Base-by-base conservation (phyloP, 2,113 vertebrate genomes). In the Aythya baeri region DNA sequence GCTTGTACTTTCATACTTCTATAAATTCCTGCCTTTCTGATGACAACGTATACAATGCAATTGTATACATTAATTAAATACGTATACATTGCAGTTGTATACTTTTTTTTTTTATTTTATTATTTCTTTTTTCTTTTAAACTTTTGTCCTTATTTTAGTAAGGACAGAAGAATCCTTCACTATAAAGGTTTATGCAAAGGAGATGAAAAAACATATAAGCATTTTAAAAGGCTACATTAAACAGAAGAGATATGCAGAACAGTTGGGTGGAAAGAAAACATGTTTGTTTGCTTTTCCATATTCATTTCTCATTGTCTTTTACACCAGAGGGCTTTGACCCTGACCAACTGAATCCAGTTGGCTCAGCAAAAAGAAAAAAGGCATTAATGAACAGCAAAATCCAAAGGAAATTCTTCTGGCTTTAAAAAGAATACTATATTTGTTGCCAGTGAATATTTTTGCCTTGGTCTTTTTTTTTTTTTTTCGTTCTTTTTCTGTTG, bases 231-330 rank as follows among this genome's bases (percentile, higher is more conserved):
- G 46, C 34, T 38, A 82, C 11, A 31, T 81, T 58, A 74, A 84
- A 67, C 41, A 82, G 74, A 67, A 70, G 34, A 62, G 26, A 54
- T 66, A 59, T 21, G 70, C 8, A 50, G 34, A 83, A 22, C 43
- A 86, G 38, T 76, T 86, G 77, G 43, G 38, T 74, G 73, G 44
- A 66, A 83, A 58, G 38, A 52, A 86, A 46, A 89, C 50, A 18
- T 44, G 9, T 62, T 78, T 92, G 7, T 38, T 81, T 95, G 57
- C 22, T 83, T 87, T 75, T 78, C 61, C 62, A 13, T 67, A 46
- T 44, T 84, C 1, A 82, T 91, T 89, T 89, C 89, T 91, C 66
- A 75, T 91, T 89, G 74, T 82, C 44, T 84, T 78, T 84, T 93
- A 59, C 70, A 83, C 52, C 46, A 75, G 70, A 71, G 52, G 83